Evolutionary conservation across 1,140 invertebrate genomes (phyloP).

Genomic region (Rhopalosiphum maidis): DNA sequence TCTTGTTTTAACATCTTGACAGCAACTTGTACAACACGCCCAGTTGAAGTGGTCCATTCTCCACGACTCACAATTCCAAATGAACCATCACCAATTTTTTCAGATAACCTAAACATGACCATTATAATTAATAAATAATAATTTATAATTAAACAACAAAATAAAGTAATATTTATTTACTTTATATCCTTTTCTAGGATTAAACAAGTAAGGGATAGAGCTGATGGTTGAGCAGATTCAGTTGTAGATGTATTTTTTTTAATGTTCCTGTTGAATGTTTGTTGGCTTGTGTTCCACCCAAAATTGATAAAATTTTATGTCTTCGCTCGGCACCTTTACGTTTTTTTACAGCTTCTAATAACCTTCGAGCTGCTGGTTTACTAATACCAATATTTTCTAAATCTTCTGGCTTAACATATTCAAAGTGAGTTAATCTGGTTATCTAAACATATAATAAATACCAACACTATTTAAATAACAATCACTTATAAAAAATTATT

Average conservation of each 20-base stretch:
- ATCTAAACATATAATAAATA: constrained; percentile 66
- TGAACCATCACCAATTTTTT: constrained; percentile 92
- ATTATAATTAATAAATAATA: constrained; percentile 24
- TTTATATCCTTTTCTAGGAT: constrained; percentile 85
- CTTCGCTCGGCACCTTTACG: constrained; percentile 77
- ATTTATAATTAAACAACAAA: constrained; percentile 9
- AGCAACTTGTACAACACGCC: constrained; percentile 78
- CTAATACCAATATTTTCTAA: constrained; percentile 93
- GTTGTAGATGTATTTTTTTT: constrained; percentile 58
- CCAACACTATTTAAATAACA: background rate
- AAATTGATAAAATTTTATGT: constrained; percentile 79
- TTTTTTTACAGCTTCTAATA: constrained; percentile 92
- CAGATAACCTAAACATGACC: constrained; percentile 67
- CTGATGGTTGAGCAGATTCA: constrained; percentile 42
- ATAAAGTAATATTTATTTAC: constrained; percentile 61
- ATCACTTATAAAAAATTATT: background rate
- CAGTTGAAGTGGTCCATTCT: constrained; percentile 83
- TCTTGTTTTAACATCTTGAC: constrained; percentile 96
- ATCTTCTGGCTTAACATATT: constrained; percentile 93
- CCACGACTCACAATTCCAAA: constrained; percentile 91
- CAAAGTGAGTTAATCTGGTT: constrained; percentile 90
- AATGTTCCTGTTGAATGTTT: constrained; percentile 57
- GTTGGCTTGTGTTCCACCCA: constrained; percentile 52
- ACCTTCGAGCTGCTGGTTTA: constrained; percentile 85
- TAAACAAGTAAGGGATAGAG: constrained; percentile 76